Evolutionary conservation across 2,888 invertebrate species (phyloP).

Genomic region (Dione juno): DNA sequence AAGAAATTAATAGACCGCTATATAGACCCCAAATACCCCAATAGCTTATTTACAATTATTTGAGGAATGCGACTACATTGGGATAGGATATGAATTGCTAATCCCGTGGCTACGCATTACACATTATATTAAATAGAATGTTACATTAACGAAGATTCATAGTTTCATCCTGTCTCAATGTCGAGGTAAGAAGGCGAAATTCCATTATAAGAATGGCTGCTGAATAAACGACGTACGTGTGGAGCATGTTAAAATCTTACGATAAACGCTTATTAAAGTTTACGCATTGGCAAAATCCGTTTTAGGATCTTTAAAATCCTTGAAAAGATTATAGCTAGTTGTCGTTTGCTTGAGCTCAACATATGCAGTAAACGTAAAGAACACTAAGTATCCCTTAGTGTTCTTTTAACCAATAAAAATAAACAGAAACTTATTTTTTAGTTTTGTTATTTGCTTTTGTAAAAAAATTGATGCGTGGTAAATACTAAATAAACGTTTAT

Average conservation of each 20-base stretch:
- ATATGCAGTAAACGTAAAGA: too few relatives aligned
- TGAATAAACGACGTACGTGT: slow-evolving; percentile 43
- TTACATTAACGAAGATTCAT: slow-evolving; percentile 33
- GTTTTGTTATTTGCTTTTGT: too few relatives aligned
- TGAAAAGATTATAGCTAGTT: not conserved
- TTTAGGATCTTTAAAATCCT: slow-evolving; percentile 3
- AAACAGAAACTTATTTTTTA: too few relatives aligned
- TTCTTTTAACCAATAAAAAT: too few relatives aligned
- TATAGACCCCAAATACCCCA: not conserved
- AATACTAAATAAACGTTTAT: too few relatives aligned
- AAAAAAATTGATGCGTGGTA: too few relatives aligned
- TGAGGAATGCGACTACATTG: not conserved
- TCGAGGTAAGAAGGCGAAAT: slow-evolving; percentile 46
- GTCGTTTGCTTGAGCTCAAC: too few relatives aligned
- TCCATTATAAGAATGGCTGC: slow-evolving; percentile 45
- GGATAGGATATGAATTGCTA: not conserved
- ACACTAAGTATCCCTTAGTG: too few relatives aligned
- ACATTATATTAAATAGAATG: slow-evolving; percentile 19
- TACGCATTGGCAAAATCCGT: slow-evolving; percentile 13
- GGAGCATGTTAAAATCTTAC: slow-evolving; percentile 33
- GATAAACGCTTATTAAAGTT: slow-evolving; percentile 39
- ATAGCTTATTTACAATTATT: not conserved
- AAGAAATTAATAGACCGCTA: too few relatives aligned
- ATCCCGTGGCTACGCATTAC: not conserved
- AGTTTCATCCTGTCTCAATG: slow-evolving; percentile 27